These are phyloP conservation scores for Eurytoma adleriae DNA, from an alignment of 2,888 invertebrate species.

Conservation along the genomic window DNA sequence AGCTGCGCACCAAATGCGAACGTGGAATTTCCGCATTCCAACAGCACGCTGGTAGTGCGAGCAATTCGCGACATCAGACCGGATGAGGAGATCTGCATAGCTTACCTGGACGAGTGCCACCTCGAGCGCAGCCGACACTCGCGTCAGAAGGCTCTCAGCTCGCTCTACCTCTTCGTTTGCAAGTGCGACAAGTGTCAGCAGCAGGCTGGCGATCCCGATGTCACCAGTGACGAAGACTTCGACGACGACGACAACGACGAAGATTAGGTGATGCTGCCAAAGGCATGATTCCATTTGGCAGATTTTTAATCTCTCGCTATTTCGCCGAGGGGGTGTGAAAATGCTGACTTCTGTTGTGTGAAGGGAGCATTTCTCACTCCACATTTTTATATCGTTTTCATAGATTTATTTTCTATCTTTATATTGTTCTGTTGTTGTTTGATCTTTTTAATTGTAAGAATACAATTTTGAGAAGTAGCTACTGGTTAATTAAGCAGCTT, in stretches of 20 bases:
- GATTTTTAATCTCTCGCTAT: too few relatives aligned
- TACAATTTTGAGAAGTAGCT: too few relatives aligned
- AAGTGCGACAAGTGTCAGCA: conserved; percentile 87
- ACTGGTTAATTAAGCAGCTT: too few relatives aligned
- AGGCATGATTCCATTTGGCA: too few relatives aligned
- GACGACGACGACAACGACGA: conserved; percentile 76
- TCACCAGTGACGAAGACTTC: conserved; percentile 89
- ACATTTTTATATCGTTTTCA: too few relatives aligned
- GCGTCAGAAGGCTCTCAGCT: conserved; percentile 87
- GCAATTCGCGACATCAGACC: conserved; percentile 84
- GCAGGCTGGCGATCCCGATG: conserved; percentile 86
- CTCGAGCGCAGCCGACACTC: conserved; percentile 89
- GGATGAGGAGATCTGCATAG: conserved; percentile 93
- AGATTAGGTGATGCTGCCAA: neutral
- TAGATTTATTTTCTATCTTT: too few relatives aligned
- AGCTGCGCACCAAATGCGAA: conserved; percentile 94
- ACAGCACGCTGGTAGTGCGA: conserved; percentile 85
- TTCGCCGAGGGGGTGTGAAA: neutral
- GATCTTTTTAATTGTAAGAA: too few relatives aligned
- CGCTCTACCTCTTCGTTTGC: conserved; percentile 90
- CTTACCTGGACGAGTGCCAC: conserved; percentile 92
- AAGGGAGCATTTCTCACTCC: too few relatives aligned
- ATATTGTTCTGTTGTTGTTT: too few relatives aligned
- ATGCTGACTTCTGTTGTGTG: too few relatives aligned
- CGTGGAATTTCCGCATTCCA: conserved; percentile 89